Percentiles rank a stretch among this genome's conserved stretches.
phyloP scores from a whole-genome alignment of 2,113 vertebrate species.

The Callipepla californica region DNA sequence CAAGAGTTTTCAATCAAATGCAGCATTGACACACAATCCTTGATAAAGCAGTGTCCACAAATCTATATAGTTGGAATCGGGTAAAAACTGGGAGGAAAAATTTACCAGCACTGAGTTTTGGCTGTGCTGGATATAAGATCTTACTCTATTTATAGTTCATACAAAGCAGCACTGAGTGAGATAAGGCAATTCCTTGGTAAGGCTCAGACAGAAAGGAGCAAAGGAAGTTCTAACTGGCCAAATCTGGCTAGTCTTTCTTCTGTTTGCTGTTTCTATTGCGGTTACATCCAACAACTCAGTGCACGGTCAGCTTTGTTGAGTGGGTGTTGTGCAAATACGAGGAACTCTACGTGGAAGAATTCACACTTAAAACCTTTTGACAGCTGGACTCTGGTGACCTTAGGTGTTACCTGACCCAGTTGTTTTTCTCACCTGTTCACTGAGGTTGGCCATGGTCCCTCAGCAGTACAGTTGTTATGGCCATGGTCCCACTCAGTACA shows the following conservation, averaged over 20 bases:
- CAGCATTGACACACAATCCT: background rate
- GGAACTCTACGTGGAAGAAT: background rate
- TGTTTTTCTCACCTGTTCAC: background rate
- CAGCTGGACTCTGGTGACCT: background rate
- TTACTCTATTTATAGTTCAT: fast-evolving
- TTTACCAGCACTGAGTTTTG: background rate
- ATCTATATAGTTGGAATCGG: background rate
- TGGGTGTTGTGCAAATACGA: background rate
- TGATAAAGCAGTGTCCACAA: background rate
- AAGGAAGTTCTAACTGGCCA: background rate
- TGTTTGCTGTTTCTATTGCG: background rate
- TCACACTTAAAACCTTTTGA: fast-evolving
- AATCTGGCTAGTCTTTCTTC: background rate
- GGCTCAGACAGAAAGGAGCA: background rate
- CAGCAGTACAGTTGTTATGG: background rate
- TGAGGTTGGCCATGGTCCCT: background rate
- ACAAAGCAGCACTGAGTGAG: background rate
- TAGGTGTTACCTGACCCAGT: background rate
- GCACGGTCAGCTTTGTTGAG: background rate
- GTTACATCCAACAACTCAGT: background rate
- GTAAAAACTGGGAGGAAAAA: background rate
- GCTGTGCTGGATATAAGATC: background rate
- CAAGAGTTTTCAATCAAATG: background rate
- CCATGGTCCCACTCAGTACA: background rate
- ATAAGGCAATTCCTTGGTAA: background rate